These are phyloP conservation scores for Diploptera punctata DNA, from an alignment of 2,888 invertebrate species.

Conservation along the genomic window DNA sequence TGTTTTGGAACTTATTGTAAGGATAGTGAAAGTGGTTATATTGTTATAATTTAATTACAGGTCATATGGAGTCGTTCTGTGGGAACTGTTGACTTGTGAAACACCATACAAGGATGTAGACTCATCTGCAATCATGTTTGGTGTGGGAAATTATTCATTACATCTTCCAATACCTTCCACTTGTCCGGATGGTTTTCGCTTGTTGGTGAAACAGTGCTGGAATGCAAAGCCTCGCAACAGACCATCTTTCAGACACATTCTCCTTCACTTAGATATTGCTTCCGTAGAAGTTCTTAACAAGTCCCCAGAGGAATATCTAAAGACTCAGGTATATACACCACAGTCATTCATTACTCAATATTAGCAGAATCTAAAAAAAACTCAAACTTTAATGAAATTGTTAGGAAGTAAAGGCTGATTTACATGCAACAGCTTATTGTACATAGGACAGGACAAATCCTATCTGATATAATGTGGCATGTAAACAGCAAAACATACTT, in stretches of 20 bases:
- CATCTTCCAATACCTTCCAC: constrained; percentile 90
- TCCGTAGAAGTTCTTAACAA: constrained; percentile 75
- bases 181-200: constrained; percentile 86
- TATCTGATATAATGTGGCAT: too few relatives aligned
- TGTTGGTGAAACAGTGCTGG: constrained; percentile 93
- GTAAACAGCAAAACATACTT: too few relatives aligned
- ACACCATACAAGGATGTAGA: constrained; percentile 94
- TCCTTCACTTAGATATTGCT: constrained; percentile 91
- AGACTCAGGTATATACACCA: constrained; percentile 67
- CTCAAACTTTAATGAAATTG: too few relatives aligned
- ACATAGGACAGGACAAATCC: too few relatives aligned
- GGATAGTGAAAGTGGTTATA: too few relatives aligned
- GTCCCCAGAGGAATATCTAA: constrained; percentile 76
- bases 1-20: too few relatives aligned
- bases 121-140: constrained; percentile 97
- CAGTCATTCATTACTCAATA: background rate
- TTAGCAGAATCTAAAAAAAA: background rate
- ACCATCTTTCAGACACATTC: constrained; percentile 89
- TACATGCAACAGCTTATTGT: background rate
- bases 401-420: background rate
- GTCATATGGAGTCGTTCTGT: constrained; percentile 96
- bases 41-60: too few relatives aligned
- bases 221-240: constrained; percentile 87
- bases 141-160: constrained; percentile 93
- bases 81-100: constrained; percentile 96